A percentile compares a stretch with the other conserved stretches of the same genome.
phyloP scores from a whole-genome alignment of 2,113 vertebrate species.

The Scatophagus argus region DNA sequence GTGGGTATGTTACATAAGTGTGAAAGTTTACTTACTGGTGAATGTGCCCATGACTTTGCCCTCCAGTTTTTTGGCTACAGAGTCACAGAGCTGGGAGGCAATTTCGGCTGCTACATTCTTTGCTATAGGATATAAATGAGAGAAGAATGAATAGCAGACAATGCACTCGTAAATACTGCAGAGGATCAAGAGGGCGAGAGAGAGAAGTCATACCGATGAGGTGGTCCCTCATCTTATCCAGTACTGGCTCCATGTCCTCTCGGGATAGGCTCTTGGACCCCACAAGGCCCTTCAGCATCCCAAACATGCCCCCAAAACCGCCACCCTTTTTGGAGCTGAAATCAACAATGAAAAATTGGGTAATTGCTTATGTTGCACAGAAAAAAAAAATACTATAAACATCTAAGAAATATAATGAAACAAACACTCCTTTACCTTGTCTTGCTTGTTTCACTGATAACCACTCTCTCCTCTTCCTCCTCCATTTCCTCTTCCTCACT shows the following conservation, averaged over 20 bases:
- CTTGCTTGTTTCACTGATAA: constrained; percentile 82
- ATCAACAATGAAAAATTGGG: background rate
- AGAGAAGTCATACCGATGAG: constrained; percentile 87
- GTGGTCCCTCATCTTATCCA: constrained; percentile 99
- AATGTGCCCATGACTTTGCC: constrained; percentile 99
- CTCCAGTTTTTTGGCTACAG: constrained; percentile 97
- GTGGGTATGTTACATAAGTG: background rate
- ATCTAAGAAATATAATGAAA: background rate
- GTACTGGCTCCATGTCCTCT: constrained; percentile 93
- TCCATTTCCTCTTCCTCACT: constrained; percentile 85
- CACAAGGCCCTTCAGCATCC: constrained; percentile 97
- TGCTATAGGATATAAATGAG: constrained; percentile 78
- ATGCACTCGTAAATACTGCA: background rate
- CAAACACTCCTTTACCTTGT: constrained; percentile 57
- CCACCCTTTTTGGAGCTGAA: constrained; percentile 88
- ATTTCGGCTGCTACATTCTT: constrained; percentile 99
- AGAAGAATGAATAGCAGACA: background rate
- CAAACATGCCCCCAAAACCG: constrained; percentile 95
- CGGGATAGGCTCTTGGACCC: constrained; percentile 93
- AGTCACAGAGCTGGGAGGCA: constrained; percentile 93
- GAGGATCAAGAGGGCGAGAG: background rate
- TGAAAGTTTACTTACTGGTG: constrained; percentile 90
- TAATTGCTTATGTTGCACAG: background rate
- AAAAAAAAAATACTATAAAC: background rate
- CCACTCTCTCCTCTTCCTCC: constrained; percentile 75